Conservation (phyloP, 2,113 vertebrate genomes). For the Ranitomeya imitator region DNA sequence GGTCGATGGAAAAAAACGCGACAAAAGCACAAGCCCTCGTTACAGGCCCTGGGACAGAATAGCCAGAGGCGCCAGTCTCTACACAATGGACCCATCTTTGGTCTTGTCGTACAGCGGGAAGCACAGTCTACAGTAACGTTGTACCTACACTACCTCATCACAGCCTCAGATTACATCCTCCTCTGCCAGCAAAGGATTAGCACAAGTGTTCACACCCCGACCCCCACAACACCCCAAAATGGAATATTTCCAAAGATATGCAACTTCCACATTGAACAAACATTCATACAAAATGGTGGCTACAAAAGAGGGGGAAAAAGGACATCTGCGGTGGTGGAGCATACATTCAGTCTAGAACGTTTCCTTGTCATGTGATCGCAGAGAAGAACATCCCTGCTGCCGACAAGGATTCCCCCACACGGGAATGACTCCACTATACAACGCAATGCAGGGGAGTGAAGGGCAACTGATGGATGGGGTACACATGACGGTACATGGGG, state of each 20-base stretch:
- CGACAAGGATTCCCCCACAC: not conserved
- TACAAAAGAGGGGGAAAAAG: not conserved
- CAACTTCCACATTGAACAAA: not conserved
- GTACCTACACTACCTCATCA: not conserved
- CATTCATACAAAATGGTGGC: slow-evolving; percentile 8
- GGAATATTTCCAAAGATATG: not conserved
- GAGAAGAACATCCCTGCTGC: not conserved
- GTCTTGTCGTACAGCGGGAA: not conserved
- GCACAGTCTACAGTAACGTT: not conserved
- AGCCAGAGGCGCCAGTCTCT: not conserved
- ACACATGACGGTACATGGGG: too few relatives aligned
- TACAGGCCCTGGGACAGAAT: too few relatives aligned
- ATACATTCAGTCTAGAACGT: not conserved
- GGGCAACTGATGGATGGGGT: not conserved
- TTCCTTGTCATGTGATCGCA: not conserved
- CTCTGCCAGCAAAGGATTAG: slow-evolving; percentile 40
- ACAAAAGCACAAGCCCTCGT: too few relatives aligned
- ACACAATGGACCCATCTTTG: not conserved
- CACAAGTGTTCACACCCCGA: not conserved
- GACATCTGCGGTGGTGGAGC: not conserved
- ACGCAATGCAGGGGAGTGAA: not conserved
- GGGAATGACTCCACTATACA: not conserved
- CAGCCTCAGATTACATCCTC: slow-evolving; percentile 2
- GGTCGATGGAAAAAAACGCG: too few relatives aligned
- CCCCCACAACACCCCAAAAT: not conserved